phyloP scores from a whole-genome alignment of 1,140 invertebrate species.

The Microplitis mediator region DNA sequence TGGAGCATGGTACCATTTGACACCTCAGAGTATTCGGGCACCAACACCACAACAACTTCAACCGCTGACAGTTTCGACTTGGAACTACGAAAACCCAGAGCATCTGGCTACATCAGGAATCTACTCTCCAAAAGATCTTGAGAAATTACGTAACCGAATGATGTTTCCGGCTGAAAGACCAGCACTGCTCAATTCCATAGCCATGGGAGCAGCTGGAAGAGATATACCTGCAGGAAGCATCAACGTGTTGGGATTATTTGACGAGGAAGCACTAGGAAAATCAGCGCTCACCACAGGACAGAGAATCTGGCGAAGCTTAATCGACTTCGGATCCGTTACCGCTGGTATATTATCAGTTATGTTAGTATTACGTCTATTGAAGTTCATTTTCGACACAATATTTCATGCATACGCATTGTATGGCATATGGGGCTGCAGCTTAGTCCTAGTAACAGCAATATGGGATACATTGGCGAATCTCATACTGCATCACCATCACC shows the following conservation, averaged over 20 bases:
- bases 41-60: not conserved
- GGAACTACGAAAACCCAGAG: constrained; percentile 23
- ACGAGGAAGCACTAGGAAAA: constrained; percentile 16
- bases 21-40: not conserved
- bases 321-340: constrained; percentile 10
- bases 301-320: constrained; percentile 11
- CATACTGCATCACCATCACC: too few species aligned
- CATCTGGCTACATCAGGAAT: constrained; percentile 19
- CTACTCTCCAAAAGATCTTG: constrained; percentile 18
- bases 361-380: not conserved
- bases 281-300: not conserved
- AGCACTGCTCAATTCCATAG: not conserved
- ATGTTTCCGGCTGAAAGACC: constrained; percentile 26
- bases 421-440: not conserved
- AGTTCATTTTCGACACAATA: not conserved
- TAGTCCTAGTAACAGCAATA: too few species aligned
- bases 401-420: not conserved
- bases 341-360: not conserved
- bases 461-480: too few species aligned
- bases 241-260: not conserved
- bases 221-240: not conserved
- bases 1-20: constrained; percentile 13
- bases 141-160: constrained; percentile 22
- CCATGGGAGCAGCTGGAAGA: constrained; percentile 1
- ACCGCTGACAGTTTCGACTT: not conserved